Base-by-base conservation (phyloP, 2,888 invertebrate genomes). In the Lathronympha strigana region DNA sequence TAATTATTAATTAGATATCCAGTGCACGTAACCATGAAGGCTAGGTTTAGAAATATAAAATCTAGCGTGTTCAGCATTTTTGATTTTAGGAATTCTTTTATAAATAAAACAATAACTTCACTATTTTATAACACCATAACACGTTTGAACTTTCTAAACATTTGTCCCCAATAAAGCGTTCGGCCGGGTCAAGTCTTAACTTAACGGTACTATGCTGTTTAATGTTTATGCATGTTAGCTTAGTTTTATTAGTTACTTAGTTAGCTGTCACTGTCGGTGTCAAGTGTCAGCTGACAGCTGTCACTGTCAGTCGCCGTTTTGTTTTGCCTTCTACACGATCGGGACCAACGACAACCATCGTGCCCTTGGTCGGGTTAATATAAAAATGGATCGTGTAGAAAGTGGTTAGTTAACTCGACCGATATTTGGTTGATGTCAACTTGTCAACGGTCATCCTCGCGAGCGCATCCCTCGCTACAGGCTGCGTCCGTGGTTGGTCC, bases 1-100 rank as follows among this genome's bases (percentile, higher is more conserved):
- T 94, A 91, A 66, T 92, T 88, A 79, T 94, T 94, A 25, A 96
- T 92, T 49, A 96, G 77, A 74, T 93, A 81, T 50, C 95, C 95
- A 47, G 94, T 77, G 55, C 94, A 79, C 0, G 94, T 92, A 4
- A 93, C 84, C 4, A 84, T 75, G 54, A 89, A 82, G 0, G 91
- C 89, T 69, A 92, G 77, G 67, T 82, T 83, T 45, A 92, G 71
- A 68, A 92, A 92, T 70, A 87, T 80, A 53, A 92, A 80, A 68
- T 92, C 92, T 50, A 92, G 76, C 58, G 92, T 83, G 71, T 91
- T 90, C 64, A 91, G 73, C 87, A 87, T 87, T n/a, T n/a, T n/a
- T n/a, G 1, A 47, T 66, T 31, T n/a, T 15, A 15, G 23, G 23
- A 31, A n/a, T n/a, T n/a, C n/a, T n/a, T n/a, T 43, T 15, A 36